Conservation (phyloP, 2,888 invertebrate genomes). For the Andrena hattorfiana region DNA sequence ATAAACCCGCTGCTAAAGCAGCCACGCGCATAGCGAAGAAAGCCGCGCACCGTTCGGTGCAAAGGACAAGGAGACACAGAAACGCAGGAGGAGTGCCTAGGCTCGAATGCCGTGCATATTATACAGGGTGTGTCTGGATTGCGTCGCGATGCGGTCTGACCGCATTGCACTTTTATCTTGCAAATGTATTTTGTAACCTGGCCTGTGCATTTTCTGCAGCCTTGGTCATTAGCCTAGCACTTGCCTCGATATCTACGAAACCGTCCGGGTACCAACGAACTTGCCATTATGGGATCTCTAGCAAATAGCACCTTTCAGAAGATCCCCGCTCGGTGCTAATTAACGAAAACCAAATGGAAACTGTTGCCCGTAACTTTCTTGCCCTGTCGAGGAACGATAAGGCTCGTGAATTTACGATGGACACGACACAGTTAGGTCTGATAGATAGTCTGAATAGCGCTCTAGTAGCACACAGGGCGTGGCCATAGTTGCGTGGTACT, state of each 20-base stretch:
- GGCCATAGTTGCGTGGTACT: slow-evolving; percentile 40
- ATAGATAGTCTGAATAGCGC: slow-evolving; percentile 42
- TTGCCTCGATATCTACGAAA: not conserved
- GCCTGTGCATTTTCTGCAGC: not conserved
- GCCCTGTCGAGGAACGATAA: not conserved
- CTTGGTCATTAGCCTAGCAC: not conserved
- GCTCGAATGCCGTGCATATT: slow-evolving; percentile 47
- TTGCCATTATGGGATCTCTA: not conserved
- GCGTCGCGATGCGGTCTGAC: slow-evolving; percentile 53
- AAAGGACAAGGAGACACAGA: slow-evolving; percentile 25
- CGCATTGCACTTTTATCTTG: slow-evolving; percentile 51
- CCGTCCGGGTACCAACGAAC: not conserved
- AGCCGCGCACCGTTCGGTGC: not conserved
- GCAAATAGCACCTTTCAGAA: too few relatives aligned
- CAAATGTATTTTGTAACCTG: slow-evolving; percentile 37
- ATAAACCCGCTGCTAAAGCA: slow-evolving; percentile 32
- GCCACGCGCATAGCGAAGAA: slow-evolving; percentile 25
- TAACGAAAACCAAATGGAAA: not conserved
- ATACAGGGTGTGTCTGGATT: slow-evolving; percentile 53
- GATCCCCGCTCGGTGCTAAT: too few relatives aligned
- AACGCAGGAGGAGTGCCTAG: slow-evolving; percentile 40
- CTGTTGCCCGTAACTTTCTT: not conserved
- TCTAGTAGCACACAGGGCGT: slow-evolving; percentile 54
- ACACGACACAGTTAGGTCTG: slow-evolving; percentile 19
- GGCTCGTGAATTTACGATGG: slow-evolving; percentile 15